Evolutionary conservation across 2,797 vertebrate genomes (phyloP), one percentile per base, ranked within the genome.

Genomic region (Acestrorhynchus altus): DNA sequence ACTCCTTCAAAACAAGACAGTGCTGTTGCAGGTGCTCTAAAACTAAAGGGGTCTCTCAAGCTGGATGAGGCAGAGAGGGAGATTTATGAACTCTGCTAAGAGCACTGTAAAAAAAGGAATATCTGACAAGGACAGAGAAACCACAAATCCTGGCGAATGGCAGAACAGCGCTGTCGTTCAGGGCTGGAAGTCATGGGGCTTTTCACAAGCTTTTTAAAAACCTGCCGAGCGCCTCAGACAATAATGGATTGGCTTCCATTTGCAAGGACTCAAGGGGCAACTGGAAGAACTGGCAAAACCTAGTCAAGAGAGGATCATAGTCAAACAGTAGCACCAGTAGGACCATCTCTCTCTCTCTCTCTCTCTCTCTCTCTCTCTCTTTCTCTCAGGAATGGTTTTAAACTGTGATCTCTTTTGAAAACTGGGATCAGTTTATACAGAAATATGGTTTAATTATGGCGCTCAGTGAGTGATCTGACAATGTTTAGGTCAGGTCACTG

Each of bases 51-150:
- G 63, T 56, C 59, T 42, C 26, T 28, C 12, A 8, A 61, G 31
- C 22, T 10, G 12, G 5, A 9, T 13, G 51, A 1, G 40, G 74
- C 26, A 22, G 18, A 26, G 56, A 46, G 67, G 16, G n/a, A 76
- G 69, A 79, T 84, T 81, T 77, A 81, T 28, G 9, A 69, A 81
- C 79, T 79, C 28, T 39, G 51, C 42, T 64, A 28, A 78, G 65
- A 60, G 51, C 52, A 39, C 60, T 63, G 31, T 18, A 20, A 20
- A 52, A 8, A 52, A 52, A 70, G 73, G 22, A 54, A 44, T 0
- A 46, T n/a, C 72, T 49, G 70, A 72, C 77, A 79, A 79, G 80
- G 80, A 74, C 70, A 57, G 56, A 82, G 46, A 31, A 13, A 15
- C 47, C 74, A 79, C 77, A 81, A 84, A 79, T 81, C 73, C 75